These are phyloP conservation scores for Malacoraja senta DNA, from an alignment of 2,797 vertebrate genomes.

Conservation along the genomic window DNA sequence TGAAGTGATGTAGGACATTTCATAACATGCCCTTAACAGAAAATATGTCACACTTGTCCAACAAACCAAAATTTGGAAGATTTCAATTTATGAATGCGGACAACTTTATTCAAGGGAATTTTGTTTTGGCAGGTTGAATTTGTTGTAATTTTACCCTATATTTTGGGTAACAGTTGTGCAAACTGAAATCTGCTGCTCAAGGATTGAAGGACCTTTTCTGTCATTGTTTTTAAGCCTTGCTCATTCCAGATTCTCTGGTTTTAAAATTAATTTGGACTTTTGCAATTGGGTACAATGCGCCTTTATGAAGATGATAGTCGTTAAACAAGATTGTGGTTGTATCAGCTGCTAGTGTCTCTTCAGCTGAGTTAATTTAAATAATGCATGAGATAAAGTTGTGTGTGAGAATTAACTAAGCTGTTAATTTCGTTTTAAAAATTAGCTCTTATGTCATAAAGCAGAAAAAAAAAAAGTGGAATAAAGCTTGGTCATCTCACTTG, in stretches of 20 bases:
- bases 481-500: background rate
- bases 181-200: background rate
- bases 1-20: background rate
- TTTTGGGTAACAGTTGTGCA: background rate
- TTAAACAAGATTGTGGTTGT: background rate
- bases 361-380: background rate
- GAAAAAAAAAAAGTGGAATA: background rate
- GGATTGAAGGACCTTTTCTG: background rate
- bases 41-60: background rate
- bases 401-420: background rate
- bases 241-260: background rate
- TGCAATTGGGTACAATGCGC: background rate
- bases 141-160: background rate
- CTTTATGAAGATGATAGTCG: background rate
- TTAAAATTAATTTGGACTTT: background rate
- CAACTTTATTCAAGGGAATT: background rate
- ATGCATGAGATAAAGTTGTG: background rate
- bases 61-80: background rate
- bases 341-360: background rate
- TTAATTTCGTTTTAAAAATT: background rate
- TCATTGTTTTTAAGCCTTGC: background rate
- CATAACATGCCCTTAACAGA: background rate
- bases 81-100: background rate
- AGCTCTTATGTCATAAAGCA: background rate
- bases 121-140: constrained; percentile 20